Evolutionary conservation across 2,888 invertebrate species (phyloP), one percentile per base, ranked within the genome.

Genomic region (Eulithis testata): DNA sequence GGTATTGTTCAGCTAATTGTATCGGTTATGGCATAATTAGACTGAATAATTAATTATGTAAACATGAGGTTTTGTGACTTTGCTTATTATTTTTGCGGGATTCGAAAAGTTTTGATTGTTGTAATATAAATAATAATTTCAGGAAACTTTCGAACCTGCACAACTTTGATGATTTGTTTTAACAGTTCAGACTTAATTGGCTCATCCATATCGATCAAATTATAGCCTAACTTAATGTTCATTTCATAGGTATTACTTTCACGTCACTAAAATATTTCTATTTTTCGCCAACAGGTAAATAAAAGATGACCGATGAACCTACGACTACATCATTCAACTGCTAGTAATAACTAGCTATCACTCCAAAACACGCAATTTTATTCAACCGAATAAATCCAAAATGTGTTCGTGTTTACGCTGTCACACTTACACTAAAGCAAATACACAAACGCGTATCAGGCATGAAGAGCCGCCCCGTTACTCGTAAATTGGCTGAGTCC

Each of bases 381-480:
- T 21, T 49, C 14, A 53, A 53, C 9, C 53, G 6, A 53, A 53
- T 53, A 53, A 40, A 53, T 40, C 14, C 36, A 36, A 36, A 37
- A 52, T 40, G 6, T 56, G 40, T 50, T 51, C 27, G 27, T 36
- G 53, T 45, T 53, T 11, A 59, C 60, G 44, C 62, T 45, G 1
- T 57, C 45, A 51, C 53, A 61, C 44, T 54, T 40, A 64, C 54
- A 62, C 11, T 0, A 11, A 64, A 58, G 44, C 61, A 68, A 54
- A 60, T 40, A 68, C 56, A 66, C 61, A 57, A 31, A 50, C 69
- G 63, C 66, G 74, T 66, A 71, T 63, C 65, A 72, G 70, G 71
- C 69, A 78, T 68, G 75, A 76, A 76, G 72, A 70, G 66, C 62
- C 70, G 69, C 71, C 76, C 71, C 76, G 69, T 78, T 72, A 81